Conservation (phyloP, 2,888 invertebrate species). For the Dasypolia templi region DNA sequence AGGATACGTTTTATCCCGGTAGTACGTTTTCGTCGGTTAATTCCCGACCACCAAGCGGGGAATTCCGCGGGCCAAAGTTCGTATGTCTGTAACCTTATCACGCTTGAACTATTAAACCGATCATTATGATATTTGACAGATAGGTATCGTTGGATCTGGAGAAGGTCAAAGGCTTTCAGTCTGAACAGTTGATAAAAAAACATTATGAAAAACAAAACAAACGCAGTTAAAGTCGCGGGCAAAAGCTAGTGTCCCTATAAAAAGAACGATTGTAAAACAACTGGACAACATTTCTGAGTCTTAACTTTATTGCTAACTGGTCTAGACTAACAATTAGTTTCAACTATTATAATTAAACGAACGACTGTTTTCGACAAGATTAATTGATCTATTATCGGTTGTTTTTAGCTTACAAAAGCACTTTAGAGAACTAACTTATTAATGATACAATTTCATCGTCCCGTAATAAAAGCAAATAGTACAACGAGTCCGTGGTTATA, state of each 20-base stretch:
- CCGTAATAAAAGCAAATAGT: slow-evolving; percentile 26
- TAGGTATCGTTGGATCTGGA: background rate
- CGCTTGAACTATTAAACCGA: background rate
- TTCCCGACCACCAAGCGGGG: background rate
- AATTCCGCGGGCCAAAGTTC: too few relatives aligned
- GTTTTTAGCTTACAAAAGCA: slow-evolving; percentile 20
- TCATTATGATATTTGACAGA: background rate
- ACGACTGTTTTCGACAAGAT: slow-evolving; percentile 47
- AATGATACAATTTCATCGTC: slow-evolving; percentile 15
- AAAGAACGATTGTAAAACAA: background rate
- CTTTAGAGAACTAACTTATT: too few relatives aligned
- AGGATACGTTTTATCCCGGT: background rate
- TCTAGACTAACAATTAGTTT: slow-evolving; percentile 51
- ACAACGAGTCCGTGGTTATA: slow-evolving; percentile 15
- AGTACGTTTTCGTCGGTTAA: background rate
- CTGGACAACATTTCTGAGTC: background rate
- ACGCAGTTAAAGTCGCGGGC: background rate
- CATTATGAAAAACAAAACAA: background rate
- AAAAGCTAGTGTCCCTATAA: background rate
- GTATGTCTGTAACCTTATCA: background rate
- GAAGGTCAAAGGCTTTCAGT: background rate
- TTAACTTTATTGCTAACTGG: slow-evolving; percentile 27
- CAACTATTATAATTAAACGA: slow-evolving; percentile 33
- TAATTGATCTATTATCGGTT: slow-evolving; percentile 18
- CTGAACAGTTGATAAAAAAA: background rate